Percentiles rank a stretch among this genome's conserved stretches.
phyloP scores from a whole-genome alignment of 1,140 invertebrate genomes.

The Goniozus legneri region DNA sequence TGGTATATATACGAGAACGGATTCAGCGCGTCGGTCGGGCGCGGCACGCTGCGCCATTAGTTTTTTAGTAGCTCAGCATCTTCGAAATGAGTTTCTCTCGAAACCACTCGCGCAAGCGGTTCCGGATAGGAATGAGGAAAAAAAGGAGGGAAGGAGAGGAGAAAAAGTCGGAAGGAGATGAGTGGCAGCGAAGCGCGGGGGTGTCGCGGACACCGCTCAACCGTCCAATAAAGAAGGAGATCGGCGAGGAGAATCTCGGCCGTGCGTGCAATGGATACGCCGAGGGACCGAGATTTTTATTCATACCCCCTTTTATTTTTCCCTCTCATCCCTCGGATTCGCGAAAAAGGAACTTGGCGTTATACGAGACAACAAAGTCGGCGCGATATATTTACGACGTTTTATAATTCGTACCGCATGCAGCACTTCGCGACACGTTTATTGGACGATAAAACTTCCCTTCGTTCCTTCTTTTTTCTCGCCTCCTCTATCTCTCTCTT shows the following conservation, averaged over 20 bases:
- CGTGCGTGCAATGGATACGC: too few species aligned
- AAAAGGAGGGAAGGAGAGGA: neutral
- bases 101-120: constrained; percentile 12
- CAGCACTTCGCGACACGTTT: constrained; percentile 48
- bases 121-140: constrained; percentile 1
- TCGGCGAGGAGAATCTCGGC: too few species aligned
- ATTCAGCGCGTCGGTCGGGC: constrained; percentile 11
- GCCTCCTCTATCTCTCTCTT: neutral
- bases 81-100: constrained; percentile 30
- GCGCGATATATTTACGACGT: too few species aligned
- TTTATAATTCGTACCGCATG: too few species aligned
- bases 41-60: constrained; percentile 18
- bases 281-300: too few species aligned
- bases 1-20: constrained; percentile 1
- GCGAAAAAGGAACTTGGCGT: too few species aligned
- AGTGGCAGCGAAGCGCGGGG: too few species aligned
- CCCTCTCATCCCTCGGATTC: constrained; percentile 21
- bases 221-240: too few species aligned
- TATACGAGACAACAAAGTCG: too few species aligned
- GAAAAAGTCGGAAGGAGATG: too few species aligned
- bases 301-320: neutral
- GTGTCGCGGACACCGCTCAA: too few species aligned
- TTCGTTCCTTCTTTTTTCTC: constrained; percentile 18
- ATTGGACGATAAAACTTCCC: constrained; percentile 45
- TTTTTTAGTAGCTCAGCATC: constrained; percentile 14